Evolutionary conservation across 2,113 vertebrate species (phyloP), one percentile per base, ranked within the genome.

Genomic region (Silurus asotus): DNA sequence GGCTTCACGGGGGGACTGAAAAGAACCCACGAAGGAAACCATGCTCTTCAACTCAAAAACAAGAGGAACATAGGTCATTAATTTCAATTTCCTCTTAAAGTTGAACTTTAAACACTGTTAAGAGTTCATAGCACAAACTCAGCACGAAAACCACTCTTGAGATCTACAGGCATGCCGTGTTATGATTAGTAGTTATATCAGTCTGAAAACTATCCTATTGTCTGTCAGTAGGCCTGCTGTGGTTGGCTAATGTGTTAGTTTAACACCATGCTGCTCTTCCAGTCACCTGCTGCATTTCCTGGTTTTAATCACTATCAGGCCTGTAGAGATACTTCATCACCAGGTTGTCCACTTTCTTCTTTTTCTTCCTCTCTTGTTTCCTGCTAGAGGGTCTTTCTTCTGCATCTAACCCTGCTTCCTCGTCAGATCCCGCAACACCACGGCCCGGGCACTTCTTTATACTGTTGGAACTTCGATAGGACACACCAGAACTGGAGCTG

Each of bases 261-360:
- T 87, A 93, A 95, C 93, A 91, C 92, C 89, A 90, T 92, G 94
- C 92, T 92, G 81, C 37, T 67, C 55, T 45, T 85, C 69, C 83
- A 70, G 70, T 94, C 94, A 94, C 94, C 94, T 94, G 91, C 84
- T 70, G 56, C 58, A 94, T 94, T 93, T 94, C 91, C 83, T 62
- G 56, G 23, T 90, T 53, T 97, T 96, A 98, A 93, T 99, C 97
- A 90, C 97, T 99, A 94, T 98, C 98, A 0, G 97, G 95, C n/a
- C 94, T 96, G 94, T 99, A 99, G 84, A 98, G 95, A 91, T 99
- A 99, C 89, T 99, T 99, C 98, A 99, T 99, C 96, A 99, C 93
- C 91, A 98, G 67, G 92, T 83, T 98, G 91, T 99, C 97, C 89
- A 97, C 92, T 89, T 97, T 95, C 89, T 99, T 98, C 89, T 97